Conservation (phyloP, 2,888 invertebrate genomes). For the Eledona agricola region DNA sequence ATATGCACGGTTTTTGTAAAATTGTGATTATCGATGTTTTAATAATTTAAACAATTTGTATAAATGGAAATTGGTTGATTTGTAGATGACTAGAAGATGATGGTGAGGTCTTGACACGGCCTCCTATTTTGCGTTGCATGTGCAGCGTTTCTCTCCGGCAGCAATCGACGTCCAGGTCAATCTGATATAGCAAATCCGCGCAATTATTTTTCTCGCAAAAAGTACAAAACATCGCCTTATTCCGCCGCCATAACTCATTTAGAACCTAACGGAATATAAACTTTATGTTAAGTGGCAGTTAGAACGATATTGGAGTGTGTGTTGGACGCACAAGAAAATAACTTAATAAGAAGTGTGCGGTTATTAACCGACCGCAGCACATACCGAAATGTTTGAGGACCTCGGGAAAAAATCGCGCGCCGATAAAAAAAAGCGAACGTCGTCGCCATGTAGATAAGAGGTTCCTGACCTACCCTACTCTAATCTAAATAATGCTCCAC, state of each 20-base stretch:
- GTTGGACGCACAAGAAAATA: slow-evolving; percentile 30
- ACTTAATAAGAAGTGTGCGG: slow-evolving; percentile 38
- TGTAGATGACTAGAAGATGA: too few relatives aligned
- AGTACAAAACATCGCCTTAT: slow-evolving; percentile 19
- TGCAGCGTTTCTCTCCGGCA: slow-evolving; percentile 16
- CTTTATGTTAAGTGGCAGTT: slow-evolving; percentile 36
- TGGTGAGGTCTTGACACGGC: too few relatives aligned
- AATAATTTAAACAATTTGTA: too few relatives aligned
- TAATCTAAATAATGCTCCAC: slow-evolving; percentile 32
- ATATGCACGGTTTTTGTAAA: too few relatives aligned
- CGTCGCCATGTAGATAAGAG: slow-evolving; percentile 56
- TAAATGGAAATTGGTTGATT: too few relatives aligned
- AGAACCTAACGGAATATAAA: slow-evolving; percentile 44
- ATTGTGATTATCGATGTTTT: too few relatives aligned
- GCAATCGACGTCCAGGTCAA: slow-evolving; percentile 48
- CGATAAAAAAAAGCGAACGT: slow-evolving; percentile 46
- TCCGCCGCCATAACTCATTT: slow-evolving; percentile 46
- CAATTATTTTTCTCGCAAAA: slow-evolving; percentile 44
- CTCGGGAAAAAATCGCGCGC: slow-evolving; percentile 38
- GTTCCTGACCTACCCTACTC: slow-evolving; percentile 59
- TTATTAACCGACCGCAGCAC: too few relatives aligned
- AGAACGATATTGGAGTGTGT: slow-evolving; percentile 37
- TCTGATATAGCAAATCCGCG: slow-evolving; percentile 48
- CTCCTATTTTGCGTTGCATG: slow-evolving; percentile 4
- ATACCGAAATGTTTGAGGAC: slow-evolving; percentile 42